Evolutionary conservation across 2,113 vertebrate species (phyloP).

Genomic region (Centropus unirufus): DNA sequence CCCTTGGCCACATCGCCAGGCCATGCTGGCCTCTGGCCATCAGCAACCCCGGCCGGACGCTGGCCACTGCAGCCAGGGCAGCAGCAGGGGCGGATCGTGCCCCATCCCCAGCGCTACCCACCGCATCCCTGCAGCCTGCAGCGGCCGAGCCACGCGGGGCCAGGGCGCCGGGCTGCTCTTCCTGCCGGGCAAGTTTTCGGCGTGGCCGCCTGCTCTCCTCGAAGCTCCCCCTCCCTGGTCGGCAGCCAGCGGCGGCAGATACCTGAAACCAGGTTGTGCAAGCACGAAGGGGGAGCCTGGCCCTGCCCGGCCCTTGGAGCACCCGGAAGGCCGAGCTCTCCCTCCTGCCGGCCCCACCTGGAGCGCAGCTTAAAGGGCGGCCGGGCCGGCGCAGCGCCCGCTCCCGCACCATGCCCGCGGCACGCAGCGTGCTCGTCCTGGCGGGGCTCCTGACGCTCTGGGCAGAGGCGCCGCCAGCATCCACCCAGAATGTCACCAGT

Average conservation of each 20-base stretch:
- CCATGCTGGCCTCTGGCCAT: not conserved
- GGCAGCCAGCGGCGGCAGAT: slow-evolving; percentile 49
- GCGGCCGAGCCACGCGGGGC: fast-evolving
- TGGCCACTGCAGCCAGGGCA: fast-evolving
- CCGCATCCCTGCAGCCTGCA: fast-evolving
- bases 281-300: slow-evolving; percentile 60
- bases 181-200: slow-evolving; percentile 47
- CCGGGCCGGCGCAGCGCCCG: slow-evolving; percentile 7
- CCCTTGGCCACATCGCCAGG: fast-evolving
- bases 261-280: slow-evolving; percentile 71
- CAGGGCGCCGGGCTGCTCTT: not conserved
- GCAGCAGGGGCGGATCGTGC: not conserved
- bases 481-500: slow-evolving; percentile 66
- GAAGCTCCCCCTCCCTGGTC: slow-evolving; percentile 68
- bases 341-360: slow-evolving; percentile 63
- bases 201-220: not conserved
- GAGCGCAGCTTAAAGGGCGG: slow-evolving; percentile 51
- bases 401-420: slow-evolving; percentile 52
- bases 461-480: slow-evolving; percentile 43
- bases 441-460: slow-evolving; percentile 59
- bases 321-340: slow-evolving; percentile 60
- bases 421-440: slow-evolving; percentile 49
- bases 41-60: not conserved
- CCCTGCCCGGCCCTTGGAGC: slow-evolving; percentile 54
- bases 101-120: fast-evolving